Conservation (phyloP, 2,888 invertebrate species). For the Drosophila leonis region DNA sequence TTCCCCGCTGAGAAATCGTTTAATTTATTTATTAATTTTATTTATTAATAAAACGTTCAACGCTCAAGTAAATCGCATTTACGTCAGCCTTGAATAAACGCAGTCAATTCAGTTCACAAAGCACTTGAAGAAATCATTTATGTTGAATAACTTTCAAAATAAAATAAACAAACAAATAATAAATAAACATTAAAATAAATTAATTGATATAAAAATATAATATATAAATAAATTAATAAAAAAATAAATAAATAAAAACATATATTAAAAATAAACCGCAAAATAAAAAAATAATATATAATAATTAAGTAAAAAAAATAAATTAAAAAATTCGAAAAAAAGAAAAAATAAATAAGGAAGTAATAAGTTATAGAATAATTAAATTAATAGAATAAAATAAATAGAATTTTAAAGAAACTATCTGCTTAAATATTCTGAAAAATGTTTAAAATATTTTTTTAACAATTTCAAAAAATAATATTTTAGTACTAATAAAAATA, state of each 20-base stretch:
- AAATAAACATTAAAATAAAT: neutral
- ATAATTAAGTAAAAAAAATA: too few species aligned
- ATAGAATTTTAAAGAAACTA: too few species aligned
- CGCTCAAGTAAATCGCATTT: conserved; percentile 23
- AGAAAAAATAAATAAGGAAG: neutral
- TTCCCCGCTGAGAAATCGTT: conserved; percentile 32
- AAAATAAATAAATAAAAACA: neutral
- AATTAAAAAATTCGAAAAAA: too few species aligned
- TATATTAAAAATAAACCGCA: neutral
- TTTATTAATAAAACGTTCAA: conserved; percentile 59
- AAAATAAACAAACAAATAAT: neutral
- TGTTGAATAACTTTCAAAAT: neutral
- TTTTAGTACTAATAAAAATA: too few species aligned
- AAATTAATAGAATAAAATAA: too few species aligned
- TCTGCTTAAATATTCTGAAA: too few species aligned
- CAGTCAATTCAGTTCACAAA: neutral
- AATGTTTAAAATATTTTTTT: too few species aligned
- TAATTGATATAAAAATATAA: neutral
- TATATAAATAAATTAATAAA: neutral
- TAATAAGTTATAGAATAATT: too few species aligned
- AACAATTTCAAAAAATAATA: too few species aligned
- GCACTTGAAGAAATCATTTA: neutral
- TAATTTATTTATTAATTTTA: conserved; percentile 77
- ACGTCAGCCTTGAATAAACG: neutral
- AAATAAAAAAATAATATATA: too few species aligned